Evolutionary conservation across 2,113 vertebrate genomes (phyloP).

Genomic region (Scolopax mira): DNA sequence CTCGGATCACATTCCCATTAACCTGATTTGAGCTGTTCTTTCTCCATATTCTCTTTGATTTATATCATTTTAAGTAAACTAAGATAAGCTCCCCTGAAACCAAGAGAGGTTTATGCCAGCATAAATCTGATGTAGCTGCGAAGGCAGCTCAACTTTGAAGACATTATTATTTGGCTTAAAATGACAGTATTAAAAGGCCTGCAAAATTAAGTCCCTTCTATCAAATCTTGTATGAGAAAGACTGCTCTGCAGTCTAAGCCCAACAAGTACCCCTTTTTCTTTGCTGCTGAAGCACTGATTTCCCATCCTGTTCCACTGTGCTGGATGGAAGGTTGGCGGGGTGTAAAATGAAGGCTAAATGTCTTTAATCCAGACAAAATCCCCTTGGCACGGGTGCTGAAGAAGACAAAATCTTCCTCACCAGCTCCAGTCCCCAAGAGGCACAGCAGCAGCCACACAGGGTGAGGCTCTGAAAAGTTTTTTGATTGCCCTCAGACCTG

Average conservation of each 20-base stretch:
- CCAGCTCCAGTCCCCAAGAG: background rate
- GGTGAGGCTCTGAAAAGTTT: accelerated
- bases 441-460: background rate
- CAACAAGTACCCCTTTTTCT: background rate
- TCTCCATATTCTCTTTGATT: constrained; percentile 27
- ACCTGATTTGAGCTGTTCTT: background rate
- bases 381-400: background rate
- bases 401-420: background rate
- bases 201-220: background rate
- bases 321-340: background rate
- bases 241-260: background rate
- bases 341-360: background rate
- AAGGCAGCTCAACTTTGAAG: background rate
- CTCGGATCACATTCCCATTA: background rate
- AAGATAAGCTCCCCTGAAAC: constrained; percentile 24
- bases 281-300: background rate
- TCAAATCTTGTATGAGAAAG: background rate
- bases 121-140: constrained; percentile 8
- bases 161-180: constrained; percentile 8
- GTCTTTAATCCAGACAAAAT: background rate
- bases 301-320: background rate
- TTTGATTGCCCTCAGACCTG: background rate
- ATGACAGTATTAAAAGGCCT: background rate
- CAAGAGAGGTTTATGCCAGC: background rate
- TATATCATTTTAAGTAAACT: constrained; percentile 8